These are phyloP conservation scores for Megaustenia siamemsis DNA, from an alignment of 2,888 invertebrate species.

Conservation along the genomic window DNA sequence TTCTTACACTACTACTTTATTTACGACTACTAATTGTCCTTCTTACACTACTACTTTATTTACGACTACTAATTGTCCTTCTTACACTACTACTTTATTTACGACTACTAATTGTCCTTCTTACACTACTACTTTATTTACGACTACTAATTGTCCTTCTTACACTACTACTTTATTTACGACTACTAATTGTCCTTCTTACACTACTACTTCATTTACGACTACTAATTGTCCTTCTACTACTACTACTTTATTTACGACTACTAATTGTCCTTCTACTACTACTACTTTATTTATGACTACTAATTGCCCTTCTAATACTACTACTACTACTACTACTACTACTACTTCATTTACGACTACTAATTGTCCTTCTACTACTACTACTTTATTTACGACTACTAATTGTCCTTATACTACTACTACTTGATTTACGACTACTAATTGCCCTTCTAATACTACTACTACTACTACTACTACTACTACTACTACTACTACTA, in stretches of 20 bases:
- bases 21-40: neutral
- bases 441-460: too few species aligned
- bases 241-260: too few species aligned
- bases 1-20: neutral
- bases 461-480: too few species aligned
- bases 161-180: neutral
- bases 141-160: conserved; percentile 1
- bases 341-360: too few species aligned
- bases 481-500: conserved; percentile 35
- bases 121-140: neutral
- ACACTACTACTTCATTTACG: too few species aligned
- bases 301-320: neutral
- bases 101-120: conserved; percentile 13
- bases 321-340: neutral
- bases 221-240: too few species aligned
- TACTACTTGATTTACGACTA: too few species aligned
- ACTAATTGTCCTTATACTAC: too few species aligned
- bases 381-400: too few species aligned
- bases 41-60: neutral
- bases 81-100: neutral
- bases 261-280: too few species aligned
- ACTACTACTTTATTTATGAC: too few species aligned
- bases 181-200: neutral
- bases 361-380: too few species aligned
- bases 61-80: conserved; percentile 7